Evolutionary conservation across 2,113 vertebrate genomes (phyloP).

Genomic region (Salvelinus namaycush): DNA sequence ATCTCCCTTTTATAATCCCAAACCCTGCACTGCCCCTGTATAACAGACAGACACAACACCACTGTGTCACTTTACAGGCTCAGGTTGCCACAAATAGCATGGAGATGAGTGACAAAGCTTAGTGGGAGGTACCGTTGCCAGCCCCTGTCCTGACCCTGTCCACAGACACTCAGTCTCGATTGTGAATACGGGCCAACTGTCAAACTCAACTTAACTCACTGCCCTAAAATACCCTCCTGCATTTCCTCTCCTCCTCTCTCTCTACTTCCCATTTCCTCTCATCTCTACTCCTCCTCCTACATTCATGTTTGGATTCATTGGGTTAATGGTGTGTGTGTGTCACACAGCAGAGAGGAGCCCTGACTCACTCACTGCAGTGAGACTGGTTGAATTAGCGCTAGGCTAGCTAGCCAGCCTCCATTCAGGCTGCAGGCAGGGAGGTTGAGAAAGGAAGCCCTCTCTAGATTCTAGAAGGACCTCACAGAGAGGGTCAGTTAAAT

Average conservation of each 20-base stretch:
- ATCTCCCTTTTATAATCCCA: neutral
- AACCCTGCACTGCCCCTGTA: neutral
- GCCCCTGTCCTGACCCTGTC: neutral
- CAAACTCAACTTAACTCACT: constrained; percentile 11
- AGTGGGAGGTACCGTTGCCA: neutral
- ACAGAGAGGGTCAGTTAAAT: neutral
- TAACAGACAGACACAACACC: neutral
- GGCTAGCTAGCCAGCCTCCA: neutral
- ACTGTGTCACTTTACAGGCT: neutral
- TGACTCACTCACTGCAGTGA: neutral
- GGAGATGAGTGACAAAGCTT: neutral
- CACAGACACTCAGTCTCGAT: neutral
- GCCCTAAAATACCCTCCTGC: neutral
- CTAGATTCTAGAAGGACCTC: neutral
- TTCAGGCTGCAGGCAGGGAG: neutral
- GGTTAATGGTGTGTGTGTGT: neutral
- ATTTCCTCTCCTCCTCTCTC: constrained; percentile 4
- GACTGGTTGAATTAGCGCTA: constrained; percentile 27
- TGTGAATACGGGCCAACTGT: constrained; percentile 9
- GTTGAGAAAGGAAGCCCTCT: neutral
- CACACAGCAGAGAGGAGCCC: neutral
- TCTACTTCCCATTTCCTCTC: neutral
- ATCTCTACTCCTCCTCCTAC: neutral
- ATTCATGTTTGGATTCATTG: neutral
- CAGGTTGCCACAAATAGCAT: neutral